A percentile compares a stretch with the other conserved stretches of the same genome.
These are phyloP conservation scores for Phoenicopterus ruber DNA, from an alignment of 2,113 vertebrate species.

Conservation along the genomic window DNA sequence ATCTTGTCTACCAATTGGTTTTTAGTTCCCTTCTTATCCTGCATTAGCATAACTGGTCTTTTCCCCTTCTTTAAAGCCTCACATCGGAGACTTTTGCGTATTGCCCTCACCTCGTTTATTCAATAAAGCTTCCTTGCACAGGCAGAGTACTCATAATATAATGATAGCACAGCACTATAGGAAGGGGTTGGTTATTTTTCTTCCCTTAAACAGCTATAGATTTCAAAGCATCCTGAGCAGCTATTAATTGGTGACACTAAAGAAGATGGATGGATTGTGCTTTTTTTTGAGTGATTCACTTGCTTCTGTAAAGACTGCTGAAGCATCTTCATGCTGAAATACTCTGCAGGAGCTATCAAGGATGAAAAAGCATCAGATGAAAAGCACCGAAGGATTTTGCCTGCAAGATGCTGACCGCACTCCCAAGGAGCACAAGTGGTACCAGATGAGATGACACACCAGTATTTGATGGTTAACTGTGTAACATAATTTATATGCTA, in stretches of 20 bases:
- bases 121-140: background rate
- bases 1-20: background rate
- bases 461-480: background rate
- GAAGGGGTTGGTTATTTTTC: conserved; percentile 3
- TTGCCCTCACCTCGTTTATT: background rate
- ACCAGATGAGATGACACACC: background rate
- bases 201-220: conserved; percentile 14
- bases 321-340: conserved; percentile 27
- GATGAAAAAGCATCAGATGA: conserved; percentile 29
- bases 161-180: background rate
- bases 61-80: background rate
- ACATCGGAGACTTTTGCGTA: background rate
- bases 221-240: conserved; percentile 5
- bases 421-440: background rate
- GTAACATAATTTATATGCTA: background rate
- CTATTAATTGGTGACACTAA: conserved; percentile 55
- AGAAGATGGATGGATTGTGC: conserved; percentile 28
- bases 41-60: background rate
- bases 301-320: conserved; percentile 31
- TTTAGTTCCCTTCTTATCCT: background rate
- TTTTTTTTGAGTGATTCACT: conserved; percentile 47
- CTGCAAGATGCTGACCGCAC: conserved; percentile 35
- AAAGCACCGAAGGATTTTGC: conserved; percentile 19
- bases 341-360: background rate
- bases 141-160: background rate